Conservation (phyloP, 1,140 invertebrate genomes). For the Drosophila watanabei region DNA sequence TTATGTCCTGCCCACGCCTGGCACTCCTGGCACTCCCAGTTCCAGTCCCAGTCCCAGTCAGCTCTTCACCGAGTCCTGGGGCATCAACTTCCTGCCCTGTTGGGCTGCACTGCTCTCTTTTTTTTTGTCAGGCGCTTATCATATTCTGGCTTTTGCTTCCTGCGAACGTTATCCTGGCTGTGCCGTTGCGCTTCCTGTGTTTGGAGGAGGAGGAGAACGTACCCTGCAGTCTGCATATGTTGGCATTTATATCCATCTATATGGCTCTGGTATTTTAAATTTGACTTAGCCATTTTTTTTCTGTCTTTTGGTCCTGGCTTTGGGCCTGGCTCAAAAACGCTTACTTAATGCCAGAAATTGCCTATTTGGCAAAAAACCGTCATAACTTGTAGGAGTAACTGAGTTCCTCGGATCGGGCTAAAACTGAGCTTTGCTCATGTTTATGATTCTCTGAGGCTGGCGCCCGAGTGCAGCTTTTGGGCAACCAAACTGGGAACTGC, state of each 20-base stretch:
- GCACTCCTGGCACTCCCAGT: background rate
- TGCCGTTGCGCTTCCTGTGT: constrained; percentile 65
- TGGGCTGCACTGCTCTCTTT: constrained; percentile 31
- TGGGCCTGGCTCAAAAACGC: constrained; percentile 41
- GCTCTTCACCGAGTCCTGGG: constrained; percentile 20
- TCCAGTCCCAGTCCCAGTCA: background rate
- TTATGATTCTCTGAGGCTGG: constrained; percentile 56
- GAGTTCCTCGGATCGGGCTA: constrained; percentile 23
- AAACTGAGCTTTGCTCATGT: constrained; percentile 61
- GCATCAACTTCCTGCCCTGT: constrained; percentile 36
- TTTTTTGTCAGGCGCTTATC: constrained; percentile 62
- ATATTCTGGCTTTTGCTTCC: constrained; percentile 77
- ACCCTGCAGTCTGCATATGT: constrained; percentile 62
- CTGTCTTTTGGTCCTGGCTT: background rate
- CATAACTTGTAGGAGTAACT: constrained; percentile 70
- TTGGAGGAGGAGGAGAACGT: constrained; percentile 9
- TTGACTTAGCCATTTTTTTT: constrained; percentile 46
- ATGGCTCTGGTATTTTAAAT: constrained; percentile 60
- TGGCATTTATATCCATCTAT: constrained; percentile 66
- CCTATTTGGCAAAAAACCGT: constrained; percentile 51
- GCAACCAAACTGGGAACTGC: background rate
- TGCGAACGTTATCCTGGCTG: constrained; percentile 71
- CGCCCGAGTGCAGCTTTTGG: constrained; percentile 40
- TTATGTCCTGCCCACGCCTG: constrained; percentile 36
- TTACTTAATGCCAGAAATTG: constrained; percentile 63